Evolutionary conservation across 1,140 invertebrate species (phyloP).

Genomic region (Anastatus disparis): DNA sequence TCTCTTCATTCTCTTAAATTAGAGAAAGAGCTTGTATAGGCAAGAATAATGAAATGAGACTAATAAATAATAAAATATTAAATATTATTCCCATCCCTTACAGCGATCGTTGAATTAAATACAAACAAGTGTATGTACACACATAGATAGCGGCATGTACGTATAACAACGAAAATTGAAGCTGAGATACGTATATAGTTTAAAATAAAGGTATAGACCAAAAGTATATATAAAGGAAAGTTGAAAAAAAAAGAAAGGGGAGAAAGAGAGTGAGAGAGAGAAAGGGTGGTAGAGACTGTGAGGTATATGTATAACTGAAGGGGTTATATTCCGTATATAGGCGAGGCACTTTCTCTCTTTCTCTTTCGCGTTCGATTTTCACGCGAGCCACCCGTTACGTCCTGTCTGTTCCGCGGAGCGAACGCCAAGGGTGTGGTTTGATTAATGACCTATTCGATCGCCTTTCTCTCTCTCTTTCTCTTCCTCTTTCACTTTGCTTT

Average conservation of each 20-base stretch:
- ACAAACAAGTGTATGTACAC: background rate
- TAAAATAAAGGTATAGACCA: too few relatives aligned
- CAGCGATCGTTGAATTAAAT: constrained; percentile 14
- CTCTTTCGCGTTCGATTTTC: constrained; percentile 43
- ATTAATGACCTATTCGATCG: constrained; percentile 67
- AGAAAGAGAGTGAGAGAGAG: constrained; percentile 16
- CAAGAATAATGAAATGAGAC: too few relatives aligned
- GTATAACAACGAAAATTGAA: too few relatives aligned
- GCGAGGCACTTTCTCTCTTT: constrained; percentile 20
- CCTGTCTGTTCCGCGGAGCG: constrained; percentile 49
- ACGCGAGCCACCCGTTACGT: constrained; percentile 62
- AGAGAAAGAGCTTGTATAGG: too few relatives aligned
- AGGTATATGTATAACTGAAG: background rate
- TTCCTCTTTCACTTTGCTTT: background rate
- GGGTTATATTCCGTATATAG: constrained; percentile 17
- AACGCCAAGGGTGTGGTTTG: constrained; percentile 64
- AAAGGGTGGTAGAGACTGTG: constrained; percentile 17
- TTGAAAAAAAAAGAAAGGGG: too few relatives aligned
- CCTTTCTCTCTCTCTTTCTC: background rate
- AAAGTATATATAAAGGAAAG: too few relatives aligned
- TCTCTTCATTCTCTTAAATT: too few relatives aligned
- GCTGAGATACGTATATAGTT: too few relatives aligned
- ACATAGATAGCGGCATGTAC: too few relatives aligned
- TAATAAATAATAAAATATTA: too few relatives aligned
- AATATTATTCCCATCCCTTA: background rate